Evolutionary conservation across 2,888 invertebrate genomes (phyloP), one percentile per base, ranked within the genome.

Genomic region (Eremobia ochroleuca): DNA sequence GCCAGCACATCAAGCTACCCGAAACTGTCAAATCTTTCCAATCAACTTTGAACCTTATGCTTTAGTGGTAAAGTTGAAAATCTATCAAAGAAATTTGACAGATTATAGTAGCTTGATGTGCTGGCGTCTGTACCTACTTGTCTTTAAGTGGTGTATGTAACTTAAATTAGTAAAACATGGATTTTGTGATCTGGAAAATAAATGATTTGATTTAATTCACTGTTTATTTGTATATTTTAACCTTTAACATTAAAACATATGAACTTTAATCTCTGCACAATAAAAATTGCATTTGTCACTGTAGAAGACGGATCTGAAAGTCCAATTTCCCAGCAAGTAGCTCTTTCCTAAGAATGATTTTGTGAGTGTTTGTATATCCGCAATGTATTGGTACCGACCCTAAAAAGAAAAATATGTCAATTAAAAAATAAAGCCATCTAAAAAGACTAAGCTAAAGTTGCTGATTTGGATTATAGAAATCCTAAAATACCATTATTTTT

Each of bases 221-320:
- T 25, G 3, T 52, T 52, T 52, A 52, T 52, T 52, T 52, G 25
- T 25, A 52, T 52, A 25, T 25, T 52, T 25, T 52, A 52, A 25
- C 8, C 52, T n/a, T n/a, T n/a, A n/a, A 25, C 52, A 52, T 52
- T 52, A 52, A 52, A n/a, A 55, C 25, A 55, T 2, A 37, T 34
- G 25, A 31, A 77, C 46, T 78, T 37, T 78, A 4, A 77, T 28
- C 0, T 46, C 34, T 11, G 37, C 28, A 46, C 69, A 77, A 31
- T 64, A 64, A 55, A 77, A 77, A 62, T 77, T 77, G 49, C 79
- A 77, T 21, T 69, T 37, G 0, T 77, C 79, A 46, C 79, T 64
- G 15, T 55, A 77, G 46, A 77, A 69, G 5, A 77, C 18, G 9
- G 78, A 55, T 46, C 11, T 61, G 25, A 69, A 77, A n/a, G 79